Percentiles rank a stretch among this genome's conserved stretches.
phyloP scores from a whole-genome alignment of 2,113 vertebrate species.

The Australoheros scitulus region DNA sequence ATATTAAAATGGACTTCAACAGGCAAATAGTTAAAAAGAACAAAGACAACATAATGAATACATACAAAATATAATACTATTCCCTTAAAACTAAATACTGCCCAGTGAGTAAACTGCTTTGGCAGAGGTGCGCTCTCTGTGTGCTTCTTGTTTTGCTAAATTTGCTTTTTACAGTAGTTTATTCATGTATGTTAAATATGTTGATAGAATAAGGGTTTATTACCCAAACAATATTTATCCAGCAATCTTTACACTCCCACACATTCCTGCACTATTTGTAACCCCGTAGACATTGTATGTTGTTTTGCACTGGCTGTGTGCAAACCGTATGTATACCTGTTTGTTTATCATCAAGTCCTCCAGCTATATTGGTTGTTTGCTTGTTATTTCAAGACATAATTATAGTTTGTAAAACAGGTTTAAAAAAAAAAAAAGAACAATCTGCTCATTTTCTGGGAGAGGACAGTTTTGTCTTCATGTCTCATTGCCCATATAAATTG shows the following conservation, averaged over 20 bases:
- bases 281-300: not conserved
- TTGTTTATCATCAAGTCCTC: not conserved
- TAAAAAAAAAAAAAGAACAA: not conserved
- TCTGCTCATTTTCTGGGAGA: not conserved
- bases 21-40: too few relatives aligned
- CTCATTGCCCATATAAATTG: not conserved
- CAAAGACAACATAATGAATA: too few relatives aligned
- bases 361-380: accelerated
- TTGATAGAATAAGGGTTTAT: not conserved
- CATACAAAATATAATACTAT: too few relatives aligned
- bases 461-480: not conserved
- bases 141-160: too few relatives aligned
- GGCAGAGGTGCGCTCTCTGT: too few relatives aligned
- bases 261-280: not conserved
- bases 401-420: not conserved
- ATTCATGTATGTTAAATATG: not conserved
- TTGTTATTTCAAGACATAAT: not conserved
- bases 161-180: not conserved
- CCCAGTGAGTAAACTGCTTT: too few relatives aligned
- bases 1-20: too few relatives aligned
- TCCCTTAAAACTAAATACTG: too few relatives aligned
- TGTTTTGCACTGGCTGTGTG: not conserved
- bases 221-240: not conserved
- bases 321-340: not conserved
- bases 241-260: conserved; percentile 5